Base-by-base conservation (phyloP, 2,113 vertebrate species). In the Falcunculus frontatus region DNA sequence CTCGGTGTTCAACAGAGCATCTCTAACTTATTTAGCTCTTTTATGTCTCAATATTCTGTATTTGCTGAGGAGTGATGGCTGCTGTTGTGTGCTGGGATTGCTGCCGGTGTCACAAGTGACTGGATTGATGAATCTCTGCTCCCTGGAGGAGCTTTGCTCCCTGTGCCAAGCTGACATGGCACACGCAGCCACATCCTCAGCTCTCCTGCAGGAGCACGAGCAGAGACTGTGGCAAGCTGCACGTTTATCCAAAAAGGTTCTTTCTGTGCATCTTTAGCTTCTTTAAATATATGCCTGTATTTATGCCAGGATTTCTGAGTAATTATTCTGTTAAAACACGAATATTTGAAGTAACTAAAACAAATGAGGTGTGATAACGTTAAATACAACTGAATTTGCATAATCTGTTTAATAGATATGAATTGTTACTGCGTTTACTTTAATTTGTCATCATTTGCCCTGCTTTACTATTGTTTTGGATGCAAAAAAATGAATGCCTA, bases 321-420 rank as follows among this genome's bases (percentile, higher is more conserved):
- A 92, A 65, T 87, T 81, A 55, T 87, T 94, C 88, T 33, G 69
- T 89, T 68, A 93, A 92, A 89, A 65, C 41, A 8, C 49, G 46
- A 82, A 32, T 90, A 78, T 81, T 87, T 89, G 73, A 89, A 92
- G 73, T 50, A 93, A 50, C n/a, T 62, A 30, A 92, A 94, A 27
- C 73, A 87, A 94, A 84, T 75, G 64, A 88, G 41, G 50, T 78
- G 37, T 22, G 88, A 69, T 88, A 93, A 78, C 57, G 10, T 59
- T 84, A 67, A 74, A 32, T 80, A 44, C 22, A 35, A 41, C 17
- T 67, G 64, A 42, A 90, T 93, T 88, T 92, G 37, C 44, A 42
- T 90, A 46, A 53, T 90, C 52, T 68, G 14, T 56, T 84, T 82
- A 90, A 80, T 74, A 93, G 86, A 76, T 88, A 89, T 1, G 47